Evolutionary conservation across 2,113 vertebrate species (phyloP).

Genomic region (Gorsachius goisagi): DNA sequence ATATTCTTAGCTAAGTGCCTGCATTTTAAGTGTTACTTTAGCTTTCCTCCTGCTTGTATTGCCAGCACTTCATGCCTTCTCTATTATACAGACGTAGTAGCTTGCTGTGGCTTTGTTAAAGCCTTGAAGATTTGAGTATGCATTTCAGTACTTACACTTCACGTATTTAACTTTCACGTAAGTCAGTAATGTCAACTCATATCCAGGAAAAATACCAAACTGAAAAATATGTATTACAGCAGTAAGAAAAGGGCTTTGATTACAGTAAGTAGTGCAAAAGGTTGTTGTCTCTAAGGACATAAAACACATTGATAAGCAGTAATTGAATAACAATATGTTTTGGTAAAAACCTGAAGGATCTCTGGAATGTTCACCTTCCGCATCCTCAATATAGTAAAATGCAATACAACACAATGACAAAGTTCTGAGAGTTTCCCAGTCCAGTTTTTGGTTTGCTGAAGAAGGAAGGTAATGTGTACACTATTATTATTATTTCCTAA

Average conservation of each 20-base stretch:
- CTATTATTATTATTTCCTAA: neutral
- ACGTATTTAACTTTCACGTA: neutral
- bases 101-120: neutral
- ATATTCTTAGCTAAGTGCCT: neutral
- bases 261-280: neutral
- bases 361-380: neutral
- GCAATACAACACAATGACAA: neutral
- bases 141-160: neutral
- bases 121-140: neutral
- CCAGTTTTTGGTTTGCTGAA: neutral
- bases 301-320: neutral
- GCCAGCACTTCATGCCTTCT: neutral
- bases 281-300: neutral
- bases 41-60: neutral
- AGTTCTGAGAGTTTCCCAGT: neutral
- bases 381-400: neutral
- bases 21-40: neutral
- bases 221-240: neutral
- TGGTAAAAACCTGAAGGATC: neutral
- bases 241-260: neutral
- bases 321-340: neutral
- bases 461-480: neutral
- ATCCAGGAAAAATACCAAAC: neutral
- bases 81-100: neutral
- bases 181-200: neutral